Evolutionary conservation across 2,888 invertebrate species (phyloP), one percentile per base, ranked within the genome.

Genomic region (Stictocephala bisonia): DNA sequence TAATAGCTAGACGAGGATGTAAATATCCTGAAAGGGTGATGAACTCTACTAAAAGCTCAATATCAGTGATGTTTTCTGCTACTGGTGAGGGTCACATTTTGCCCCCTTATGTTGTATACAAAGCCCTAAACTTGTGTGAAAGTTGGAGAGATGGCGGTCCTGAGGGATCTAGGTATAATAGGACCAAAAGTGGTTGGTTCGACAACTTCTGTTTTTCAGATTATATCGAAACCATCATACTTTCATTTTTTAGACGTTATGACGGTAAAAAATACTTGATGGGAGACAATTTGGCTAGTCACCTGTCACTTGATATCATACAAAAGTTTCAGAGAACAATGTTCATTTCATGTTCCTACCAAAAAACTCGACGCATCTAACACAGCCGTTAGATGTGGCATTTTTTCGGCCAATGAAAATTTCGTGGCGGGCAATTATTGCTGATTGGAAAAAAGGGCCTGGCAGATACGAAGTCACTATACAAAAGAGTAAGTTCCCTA

Each of bases 301-400:
- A 71, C 56, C 44, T 74, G 56, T 44, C 66, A n/a, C 11, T 73
- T 18, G 66, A 73, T 44, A 71, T 40, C n/a, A 53, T 75, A 31
- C 64, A 71, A n/a, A 20, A 31, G 11, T 83, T 83, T 76, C 76
- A 51, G 76, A 80, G 66, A 79, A 82, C 74, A 77, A 82, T 76
- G 82, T 84, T 69, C 73, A 72, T 26, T 83, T 83, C 76, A 77
- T 83, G 56, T 81, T 76, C 75, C 75, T 83, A 35, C 82, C 82
- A 27, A 78, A 81, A 41, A 82, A 83, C 73, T 76, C 79, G 40
- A 71, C 81, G 11, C 81, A 80, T 69, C 53, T 81, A n/a, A 72
- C 76, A 9, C 80, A 82, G 71, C 81, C 80, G 6, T 77, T 82
- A 18, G 81, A 81, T 73, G 80, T 81, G 4, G 78, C 80, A 18